Conservation (phyloP, 2,888 invertebrate species). For the Hydraecia micacea region DNA sequence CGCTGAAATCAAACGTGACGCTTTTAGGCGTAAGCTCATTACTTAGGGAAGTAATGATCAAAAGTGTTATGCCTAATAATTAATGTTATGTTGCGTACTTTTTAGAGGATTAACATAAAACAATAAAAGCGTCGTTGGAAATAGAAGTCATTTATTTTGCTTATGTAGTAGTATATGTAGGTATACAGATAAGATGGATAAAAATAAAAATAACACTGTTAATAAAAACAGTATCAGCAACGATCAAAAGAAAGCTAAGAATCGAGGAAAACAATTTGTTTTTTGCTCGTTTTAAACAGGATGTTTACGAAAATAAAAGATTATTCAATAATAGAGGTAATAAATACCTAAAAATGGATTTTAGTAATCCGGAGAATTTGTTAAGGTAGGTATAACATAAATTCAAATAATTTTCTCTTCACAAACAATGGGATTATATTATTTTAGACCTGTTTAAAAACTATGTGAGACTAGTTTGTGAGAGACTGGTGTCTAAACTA, state of each 20-base stretch:
- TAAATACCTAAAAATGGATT: not conserved
- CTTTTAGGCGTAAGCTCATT: constrained; percentile 27
- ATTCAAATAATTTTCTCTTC: not conserved
- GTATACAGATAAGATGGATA: not conserved
- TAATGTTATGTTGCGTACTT: not conserved
- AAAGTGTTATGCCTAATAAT: not conserved
- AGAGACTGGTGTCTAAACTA: not conserved
- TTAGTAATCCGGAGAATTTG: constrained; percentile 1
- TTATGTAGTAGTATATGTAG: not conserved
- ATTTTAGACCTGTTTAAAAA: too few relatives aligned
- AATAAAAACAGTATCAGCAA: constrained; percentile 56
- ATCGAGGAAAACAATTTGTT: constrained; percentile 70
- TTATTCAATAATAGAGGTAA: constrained; percentile 58
- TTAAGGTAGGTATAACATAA: not conserved
- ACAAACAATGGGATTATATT: not conserved
- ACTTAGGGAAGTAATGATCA: constrained; percentile 19
- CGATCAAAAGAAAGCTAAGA: constrained; percentile 66
- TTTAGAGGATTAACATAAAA: not conserved
- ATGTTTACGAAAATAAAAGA: constrained; percentile 66
- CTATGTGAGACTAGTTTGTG: not conserved
- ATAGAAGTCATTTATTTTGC: too few relatives aligned
- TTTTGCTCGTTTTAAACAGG: constrained; percentile 66
- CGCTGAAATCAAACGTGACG: constrained; percentile 43
- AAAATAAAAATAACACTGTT: not conserved
- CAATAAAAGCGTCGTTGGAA: not conserved